Conservation (phyloP, 2,113 vertebrate species). For the Ochotona curzoniae region DNA sequence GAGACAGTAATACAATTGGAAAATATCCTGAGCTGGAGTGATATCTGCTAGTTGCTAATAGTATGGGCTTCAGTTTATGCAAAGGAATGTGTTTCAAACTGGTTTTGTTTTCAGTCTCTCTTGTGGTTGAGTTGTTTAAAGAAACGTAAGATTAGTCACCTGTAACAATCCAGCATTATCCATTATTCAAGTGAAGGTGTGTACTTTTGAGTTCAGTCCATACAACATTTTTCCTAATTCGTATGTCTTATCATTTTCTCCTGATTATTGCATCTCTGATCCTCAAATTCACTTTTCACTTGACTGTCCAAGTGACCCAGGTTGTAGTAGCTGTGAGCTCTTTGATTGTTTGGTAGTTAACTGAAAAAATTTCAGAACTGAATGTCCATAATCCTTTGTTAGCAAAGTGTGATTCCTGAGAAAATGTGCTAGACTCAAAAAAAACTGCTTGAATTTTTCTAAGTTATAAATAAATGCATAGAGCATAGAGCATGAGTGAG, state of each 20-base stretch:
- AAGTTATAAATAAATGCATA: neutral
- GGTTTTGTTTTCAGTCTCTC: neutral
- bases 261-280: neutral
- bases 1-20: neutral
- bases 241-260: neutral
- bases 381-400: neutral
- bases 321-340: neutral
- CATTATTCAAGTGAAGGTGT: neutral
- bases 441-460: neutral
- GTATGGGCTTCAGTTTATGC: too few species aligned
- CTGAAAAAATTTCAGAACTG: neutral
- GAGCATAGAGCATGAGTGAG: neutral
- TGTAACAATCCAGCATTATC: neutral
- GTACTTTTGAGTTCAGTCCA: neutral
- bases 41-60: neutral
- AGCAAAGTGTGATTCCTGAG: neutral
- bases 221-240: neutral
- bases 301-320: neutral
- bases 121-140: neutral
- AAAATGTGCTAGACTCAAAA: neutral
- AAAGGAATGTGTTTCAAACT: neutral
- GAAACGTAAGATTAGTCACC: neutral
- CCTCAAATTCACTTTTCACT: neutral
- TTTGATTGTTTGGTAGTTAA: neutral
- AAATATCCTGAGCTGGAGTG: neutral